These are phyloP conservation scores for Zoanthus sansibaricus DNA, from an alignment of 92 coral and sea anemone genomes.

Conservation along the genomic window DNA sequence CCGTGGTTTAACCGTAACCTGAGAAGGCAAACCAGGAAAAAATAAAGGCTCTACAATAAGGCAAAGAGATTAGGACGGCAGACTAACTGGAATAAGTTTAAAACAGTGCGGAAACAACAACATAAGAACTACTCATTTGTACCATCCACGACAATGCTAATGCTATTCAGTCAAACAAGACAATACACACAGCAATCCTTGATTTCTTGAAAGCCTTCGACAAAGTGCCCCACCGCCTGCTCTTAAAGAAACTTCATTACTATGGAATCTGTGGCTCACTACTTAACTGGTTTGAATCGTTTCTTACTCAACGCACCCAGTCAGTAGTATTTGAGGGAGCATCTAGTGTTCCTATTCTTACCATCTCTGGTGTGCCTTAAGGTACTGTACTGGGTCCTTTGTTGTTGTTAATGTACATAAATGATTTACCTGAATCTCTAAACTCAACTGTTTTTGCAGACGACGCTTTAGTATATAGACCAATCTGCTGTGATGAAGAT, in stretches of 20 bases:
- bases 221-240: conserved; percentile 18
- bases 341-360: neutral
- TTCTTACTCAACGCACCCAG: conserved; percentile 24
- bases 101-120: neutral
- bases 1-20: too few relatives aligned
- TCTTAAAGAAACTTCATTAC: conserved; percentile 28
- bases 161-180: conserved; percentile 25
- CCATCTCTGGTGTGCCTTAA: conserved; percentile 9
- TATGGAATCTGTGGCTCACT: conserved; percentile 38
- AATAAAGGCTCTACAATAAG: too few relatives aligned
- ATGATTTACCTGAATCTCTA: conserved; percentile 5
- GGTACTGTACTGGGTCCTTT: conserved; percentile 36
- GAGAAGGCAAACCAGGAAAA: too few relatives aligned
- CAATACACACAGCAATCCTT: conserved; percentile 31
- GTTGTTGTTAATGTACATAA: conserved; percentile 30
- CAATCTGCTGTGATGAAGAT: neutral
- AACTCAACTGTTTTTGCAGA: neutral
- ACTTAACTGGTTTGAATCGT: conserved; percentile 45
- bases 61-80: too few relatives aligned
- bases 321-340: neutral
- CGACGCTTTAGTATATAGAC: neutral
- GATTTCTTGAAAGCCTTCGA: conserved; percentile 51
- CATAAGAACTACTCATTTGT: conserved; percentile 34
- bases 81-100: too few relatives aligned
- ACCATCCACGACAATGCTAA: conserved; percentile 50